Evolutionary conservation across 2,113 vertebrate species (phyloP), one percentile per base, ranked within the genome.

Genomic region (Phaethon lepturus): DNA sequence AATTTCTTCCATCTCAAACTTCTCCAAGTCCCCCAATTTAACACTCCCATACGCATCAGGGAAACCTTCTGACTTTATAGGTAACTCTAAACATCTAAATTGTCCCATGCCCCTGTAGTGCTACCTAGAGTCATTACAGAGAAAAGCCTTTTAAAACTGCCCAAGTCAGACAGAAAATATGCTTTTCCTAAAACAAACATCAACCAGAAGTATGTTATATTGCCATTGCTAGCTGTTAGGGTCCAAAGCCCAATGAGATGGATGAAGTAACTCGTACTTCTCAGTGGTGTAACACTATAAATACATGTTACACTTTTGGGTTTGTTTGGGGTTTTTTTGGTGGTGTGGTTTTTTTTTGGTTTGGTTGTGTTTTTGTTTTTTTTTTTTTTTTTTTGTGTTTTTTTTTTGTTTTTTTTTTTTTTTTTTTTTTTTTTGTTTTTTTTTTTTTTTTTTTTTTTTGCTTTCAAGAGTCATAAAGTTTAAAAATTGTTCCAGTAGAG

Each of bases 31-130:
- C 31, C 45, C n/a, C 71, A 50, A 3, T 58, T 47, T 42, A 72
- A 82, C 58, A 55, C 38, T 85, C 26, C 35, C 60, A 17, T 8
- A 22, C 5, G 4, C 58, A 59, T 4, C 25, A 19, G 35, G 62
- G 74, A 90, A 35, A 33, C 8, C 28, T 25, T 18, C 15, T 76
- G 62, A 44, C 28, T 92, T 73, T 3, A 15, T 1, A 16, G 6
- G 5, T 5, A 38, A 26, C 35, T 45, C 59, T 2, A 3, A 81
- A 33, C 47, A 35, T 31, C 63, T 13, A 3, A 64, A 60, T 7
- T 42, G 35, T 15, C 31, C 14, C 78, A 19, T 0, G 0, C 6
- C 17, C 38, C 68, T 33, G 4, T 60, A 78, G 64, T 3, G 7
- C 66, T 45, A 28, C 47, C 33, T 45, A 71, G 38, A 7, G 20